Conservation (phyloP, 2,113 vertebrate species). For the Danionella cerebrum region DNA sequence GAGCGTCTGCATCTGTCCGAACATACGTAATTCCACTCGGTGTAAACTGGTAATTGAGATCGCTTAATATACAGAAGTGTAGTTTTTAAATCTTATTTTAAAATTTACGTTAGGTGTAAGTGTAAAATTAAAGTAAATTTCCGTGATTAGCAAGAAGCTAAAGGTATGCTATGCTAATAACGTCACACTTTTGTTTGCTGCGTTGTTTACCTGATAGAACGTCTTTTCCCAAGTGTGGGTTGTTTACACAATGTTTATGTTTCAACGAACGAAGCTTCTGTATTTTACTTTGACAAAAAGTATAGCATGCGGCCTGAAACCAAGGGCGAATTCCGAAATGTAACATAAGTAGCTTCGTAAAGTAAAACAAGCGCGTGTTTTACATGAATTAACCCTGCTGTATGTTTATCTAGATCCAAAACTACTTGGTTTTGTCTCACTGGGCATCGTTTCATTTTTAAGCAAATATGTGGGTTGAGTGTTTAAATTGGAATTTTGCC, state of each 20-base stretch:
- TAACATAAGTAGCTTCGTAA: no score
- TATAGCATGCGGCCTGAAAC: no score
- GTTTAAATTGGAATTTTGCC: no score
- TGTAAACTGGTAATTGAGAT: conserved; percentile 35
- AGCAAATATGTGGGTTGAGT: neutral
- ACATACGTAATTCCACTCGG: conserved; percentile 17
- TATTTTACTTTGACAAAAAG: no score
- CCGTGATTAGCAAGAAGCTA: neutral
- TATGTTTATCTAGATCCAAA: no score
- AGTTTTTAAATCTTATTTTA: neutral
- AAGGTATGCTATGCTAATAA: conserved; percentile 1
- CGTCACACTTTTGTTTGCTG: neutral
- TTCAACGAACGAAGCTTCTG: no score
- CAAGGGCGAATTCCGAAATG: no score
- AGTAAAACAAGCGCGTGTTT: no score
- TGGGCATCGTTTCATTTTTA: no score
- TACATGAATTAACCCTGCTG: no score
- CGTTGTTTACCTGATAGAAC: neutral
- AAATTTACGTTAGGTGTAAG: neutral
- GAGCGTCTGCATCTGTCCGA: conserved; percentile 14
- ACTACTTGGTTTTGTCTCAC: no score
- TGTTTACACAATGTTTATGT: neutral
- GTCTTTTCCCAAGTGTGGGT: no score
- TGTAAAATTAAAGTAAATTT: neutral
- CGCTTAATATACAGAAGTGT: conserved; percentile 22